phyloP scores from a whole-genome alignment of 2,888 invertebrate genomes.

The Nebria salina region DNA sequence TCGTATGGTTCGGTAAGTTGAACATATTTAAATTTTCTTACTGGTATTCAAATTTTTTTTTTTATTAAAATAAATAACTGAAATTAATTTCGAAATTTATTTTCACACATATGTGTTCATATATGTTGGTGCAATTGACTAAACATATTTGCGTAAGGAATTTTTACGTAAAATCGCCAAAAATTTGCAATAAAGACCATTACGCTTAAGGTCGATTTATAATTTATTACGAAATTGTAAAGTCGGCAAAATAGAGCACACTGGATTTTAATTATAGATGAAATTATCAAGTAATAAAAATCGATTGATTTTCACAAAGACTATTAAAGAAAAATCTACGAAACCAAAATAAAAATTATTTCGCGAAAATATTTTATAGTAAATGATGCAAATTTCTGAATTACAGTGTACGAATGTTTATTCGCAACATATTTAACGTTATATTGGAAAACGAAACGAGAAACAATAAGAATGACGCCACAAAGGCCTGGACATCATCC shows the following conservation, averaged over 20 bases:
- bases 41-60: not conserved
- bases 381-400: not conserved
- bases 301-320: no score
- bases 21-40: not conserved
- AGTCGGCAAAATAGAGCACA: no score
- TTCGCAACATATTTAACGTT: not conserved
- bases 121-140: not conserved
- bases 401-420: not conserved
- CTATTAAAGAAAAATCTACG: no score
- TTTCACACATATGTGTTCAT: not conserved
- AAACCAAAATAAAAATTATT: no score
- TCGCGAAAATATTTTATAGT: no score
- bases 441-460: not conserved
- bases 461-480: not conserved
- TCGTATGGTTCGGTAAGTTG: constrained; percentile 14
- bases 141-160: not conserved
- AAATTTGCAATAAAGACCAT: not conserved
- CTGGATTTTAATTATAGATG: no score
- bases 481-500: not conserved
- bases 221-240: not conserved
- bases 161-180: not conserved
- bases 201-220: not conserved
- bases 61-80: not conserved
- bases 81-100: not conserved
- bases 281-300: no score